Conservation (phyloP, 2,888 invertebrate genomes). For the Meloe dianella region DNA sequence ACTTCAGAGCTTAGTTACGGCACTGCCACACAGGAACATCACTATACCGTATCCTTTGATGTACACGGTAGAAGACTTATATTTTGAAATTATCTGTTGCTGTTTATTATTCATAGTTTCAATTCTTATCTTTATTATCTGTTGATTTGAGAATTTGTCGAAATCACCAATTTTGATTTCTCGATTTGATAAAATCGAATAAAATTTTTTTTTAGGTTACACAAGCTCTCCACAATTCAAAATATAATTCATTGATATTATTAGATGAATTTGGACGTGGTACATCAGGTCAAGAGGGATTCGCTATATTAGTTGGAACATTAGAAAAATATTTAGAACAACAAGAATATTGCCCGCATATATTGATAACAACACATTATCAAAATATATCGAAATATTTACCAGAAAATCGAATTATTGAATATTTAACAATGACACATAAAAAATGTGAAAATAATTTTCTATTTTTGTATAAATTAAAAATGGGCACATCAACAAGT, state of each 20-base stretch:
- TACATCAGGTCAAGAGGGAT: slow-evolving; percentile 77
- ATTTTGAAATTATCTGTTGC: too few species aligned
- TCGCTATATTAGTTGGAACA: slow-evolving; percentile 73
- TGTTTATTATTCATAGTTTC: too few species aligned
- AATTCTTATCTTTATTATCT: too few species aligned
- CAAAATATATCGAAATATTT: slow-evolving; percentile 69
- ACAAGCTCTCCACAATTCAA: slow-evolving; percentile 70
- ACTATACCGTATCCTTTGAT: too few species aligned
- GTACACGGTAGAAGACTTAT: too few species aligned
- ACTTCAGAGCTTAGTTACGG: too few species aligned
- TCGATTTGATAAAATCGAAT: slow-evolving; percentile 9
- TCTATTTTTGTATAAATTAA: slow-evolving; percentile 71
- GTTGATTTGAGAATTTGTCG: too few species aligned
- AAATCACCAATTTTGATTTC: neutral
- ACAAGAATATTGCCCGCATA: slow-evolving; percentile 69
- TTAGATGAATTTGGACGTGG: slow-evolving; percentile 92
- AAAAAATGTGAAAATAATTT: slow-evolving; percentile 59
- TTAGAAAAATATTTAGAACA: slow-evolving; percentile 71
- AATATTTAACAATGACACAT: slow-evolving; percentile 52
- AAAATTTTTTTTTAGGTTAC: slow-evolving; percentile 65
- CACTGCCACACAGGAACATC: too few species aligned
- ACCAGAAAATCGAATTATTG: slow-evolving; percentile 59
- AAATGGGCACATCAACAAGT: slow-evolving; percentile 68
- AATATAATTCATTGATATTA: slow-evolving; percentile 73
- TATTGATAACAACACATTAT: slow-evolving; percentile 81